These are phyloP conservation scores for Stenchaetothrips biformis DNA, from an alignment of 2,888 invertebrate species.

Conservation along the genomic window DNA sequence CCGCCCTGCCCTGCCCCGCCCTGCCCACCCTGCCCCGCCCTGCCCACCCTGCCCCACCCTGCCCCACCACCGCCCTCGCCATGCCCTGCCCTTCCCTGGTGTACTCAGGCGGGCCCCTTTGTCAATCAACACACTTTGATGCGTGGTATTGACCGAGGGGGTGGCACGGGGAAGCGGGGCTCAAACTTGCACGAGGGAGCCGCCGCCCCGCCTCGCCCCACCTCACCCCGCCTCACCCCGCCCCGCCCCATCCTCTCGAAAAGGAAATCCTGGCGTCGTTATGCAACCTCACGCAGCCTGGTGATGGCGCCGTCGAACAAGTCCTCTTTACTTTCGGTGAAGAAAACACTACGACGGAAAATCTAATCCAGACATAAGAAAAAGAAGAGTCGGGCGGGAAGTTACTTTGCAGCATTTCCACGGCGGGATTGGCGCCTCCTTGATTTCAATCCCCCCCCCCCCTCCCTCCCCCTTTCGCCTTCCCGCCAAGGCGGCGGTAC, in stretches of 20 bases:
- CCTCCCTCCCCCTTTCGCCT: too few relatives aligned
- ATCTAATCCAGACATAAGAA: too few relatives aligned
- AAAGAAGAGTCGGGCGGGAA: too few relatives aligned
- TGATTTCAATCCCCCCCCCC: too few relatives aligned
- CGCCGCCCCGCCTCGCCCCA: neutral
- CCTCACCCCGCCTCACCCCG: neutral
- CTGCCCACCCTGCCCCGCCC: neutral
- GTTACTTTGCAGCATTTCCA: too few relatives aligned
- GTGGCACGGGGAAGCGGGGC: neutral
- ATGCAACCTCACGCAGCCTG: neutral
- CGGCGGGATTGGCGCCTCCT: too few relatives aligned
- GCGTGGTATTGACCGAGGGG: conserved; percentile 22
- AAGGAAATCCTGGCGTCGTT: neutral
- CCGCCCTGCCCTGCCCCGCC: neutral
- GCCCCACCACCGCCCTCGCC: too few relatives aligned
- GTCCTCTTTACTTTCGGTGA: too few relatives aligned
- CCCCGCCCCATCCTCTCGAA: too few relatives aligned
- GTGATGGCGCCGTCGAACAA: neutral
- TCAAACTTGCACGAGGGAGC: neutral
- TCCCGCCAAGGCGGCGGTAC: too few relatives aligned
- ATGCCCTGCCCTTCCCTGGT: neutral
- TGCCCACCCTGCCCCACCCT: neutral
- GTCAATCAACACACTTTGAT: conserved; percentile 25
- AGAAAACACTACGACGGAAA: too few relatives aligned
- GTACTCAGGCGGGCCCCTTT: neutral